Percentiles rank a stretch among this genome's conserved stretches.
phyloP scores from a whole-genome alignment of 23 tunicate genomes.

The Trididemnum nubilum region DNA sequence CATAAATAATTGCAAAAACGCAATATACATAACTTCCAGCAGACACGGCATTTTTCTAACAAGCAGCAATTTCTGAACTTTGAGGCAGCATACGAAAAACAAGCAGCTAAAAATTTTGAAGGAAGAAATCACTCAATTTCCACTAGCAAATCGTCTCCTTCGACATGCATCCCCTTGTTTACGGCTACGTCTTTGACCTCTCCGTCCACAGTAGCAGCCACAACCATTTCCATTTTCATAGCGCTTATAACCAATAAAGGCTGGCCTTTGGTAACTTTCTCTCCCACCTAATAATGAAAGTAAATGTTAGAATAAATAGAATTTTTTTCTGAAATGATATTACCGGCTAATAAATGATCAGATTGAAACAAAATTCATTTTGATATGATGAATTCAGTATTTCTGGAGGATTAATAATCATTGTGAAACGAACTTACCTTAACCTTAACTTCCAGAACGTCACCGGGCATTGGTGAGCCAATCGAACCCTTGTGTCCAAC shows the following conservation, averaged over 20 bases:
- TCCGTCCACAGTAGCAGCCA: constrained; percentile 80
- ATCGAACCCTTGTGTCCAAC: constrained; percentile 89
- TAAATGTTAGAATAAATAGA: too few relatives aligned
- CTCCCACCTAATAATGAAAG: constrained; percentile 82
- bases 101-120: too few relatives aligned
- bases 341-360: neutral
- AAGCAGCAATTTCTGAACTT: too few relatives aligned
- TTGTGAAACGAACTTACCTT: too few relatives aligned
- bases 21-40: too few relatives aligned
- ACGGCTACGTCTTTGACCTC: constrained; percentile 65
- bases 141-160: constrained; percentile 83
- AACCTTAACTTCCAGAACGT: constrained; percentile 83
- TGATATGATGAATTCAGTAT: too few relatives aligned
- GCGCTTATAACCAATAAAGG: constrained; percentile 88
- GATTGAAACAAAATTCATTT: neutral
- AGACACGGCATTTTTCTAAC: too few relatives aligned
- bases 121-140: constrained; percentile 70
- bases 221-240: constrained; percentile 99
- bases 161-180: constrained; percentile 61
- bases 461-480: constrained; percentile 99
- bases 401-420: too few relatives aligned
- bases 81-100: too few relatives aligned
- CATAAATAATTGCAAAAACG: too few relatives aligned
- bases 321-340: neutral
- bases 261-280: constrained; percentile 84